These are phyloP conservation scores for Perca fluviatilis DNA, from an alignment of 2,113 vertebrate species.

Conservation along the genomic window DNA sequence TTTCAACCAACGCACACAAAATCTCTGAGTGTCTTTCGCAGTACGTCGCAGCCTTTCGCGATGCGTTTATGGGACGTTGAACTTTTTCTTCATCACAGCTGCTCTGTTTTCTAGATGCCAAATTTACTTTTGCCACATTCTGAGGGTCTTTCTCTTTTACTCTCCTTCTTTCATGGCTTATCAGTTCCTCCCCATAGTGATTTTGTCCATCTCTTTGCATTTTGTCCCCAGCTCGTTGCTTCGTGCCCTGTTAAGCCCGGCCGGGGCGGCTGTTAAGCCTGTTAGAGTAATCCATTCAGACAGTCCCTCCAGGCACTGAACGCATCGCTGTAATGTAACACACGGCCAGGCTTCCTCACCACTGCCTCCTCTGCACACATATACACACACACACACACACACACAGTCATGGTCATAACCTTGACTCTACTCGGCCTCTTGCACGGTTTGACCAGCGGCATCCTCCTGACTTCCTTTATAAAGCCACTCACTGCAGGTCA, in stretches of 20 bases:
- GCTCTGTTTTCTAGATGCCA: not conserved
- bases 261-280: constrained; percentile 59
- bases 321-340: constrained; percentile 42
- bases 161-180: constrained; percentile 4
- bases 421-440: not conserved
- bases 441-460: constrained; percentile 10
- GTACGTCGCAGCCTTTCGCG: no score
- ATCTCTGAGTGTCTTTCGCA: no score
- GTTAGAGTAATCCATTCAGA: constrained; percentile 76
- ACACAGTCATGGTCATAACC: not conserved
- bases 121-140: not conserved
- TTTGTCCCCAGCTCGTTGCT: constrained; percentile 6
- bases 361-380: not conserved
- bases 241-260: constrained; percentile 7
- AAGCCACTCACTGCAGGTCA: not conserved
- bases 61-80: not conserved
- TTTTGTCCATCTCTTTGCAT: constrained; percentile 36
- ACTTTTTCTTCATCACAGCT: not conserved
- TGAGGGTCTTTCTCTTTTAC: not conserved
- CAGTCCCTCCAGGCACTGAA: constrained; percentile 56
- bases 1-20: no score
- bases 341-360: constrained; percentile 24
- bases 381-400: constrained; percentile 16
- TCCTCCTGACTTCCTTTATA: constrained; percentile 2
- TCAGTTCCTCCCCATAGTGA: constrained; percentile 1